These are phyloP conservation scores for Chaetodon trifasciatus DNA, from an alignment of 2,797 vertebrate species.

Conservation along the genomic window DNA sequence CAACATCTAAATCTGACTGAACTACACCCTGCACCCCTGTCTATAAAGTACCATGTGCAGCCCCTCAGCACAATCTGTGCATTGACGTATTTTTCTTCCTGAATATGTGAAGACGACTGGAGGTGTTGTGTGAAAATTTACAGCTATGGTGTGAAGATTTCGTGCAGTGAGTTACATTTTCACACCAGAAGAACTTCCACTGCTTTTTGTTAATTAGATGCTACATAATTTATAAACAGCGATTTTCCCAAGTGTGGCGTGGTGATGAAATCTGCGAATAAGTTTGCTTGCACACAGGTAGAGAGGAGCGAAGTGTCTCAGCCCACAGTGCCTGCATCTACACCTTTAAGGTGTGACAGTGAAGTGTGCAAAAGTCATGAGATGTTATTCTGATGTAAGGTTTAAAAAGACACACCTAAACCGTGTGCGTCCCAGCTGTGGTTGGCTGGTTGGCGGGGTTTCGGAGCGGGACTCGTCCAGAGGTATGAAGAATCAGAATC, in stretches of 20 bases:
- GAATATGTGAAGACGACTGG: slow-evolving; percentile 61
- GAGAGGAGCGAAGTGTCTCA: slow-evolving; percentile 47
- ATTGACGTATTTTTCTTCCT: slow-evolving; percentile 48
- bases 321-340: slow-evolving; percentile 42
- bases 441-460: slow-evolving; percentile 57
- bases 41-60: slow-evolving; percentile 26
- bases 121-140: slow-evolving; percentile 79
- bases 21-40: neutral
- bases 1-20: slow-evolving; percentile 14
- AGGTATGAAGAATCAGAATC: slow-evolving; percentile 94
- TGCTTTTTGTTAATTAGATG: slow-evolving; percentile 73
- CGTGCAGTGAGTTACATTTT: slow-evolving; percentile 61
- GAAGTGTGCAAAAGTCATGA: slow-evolving; percentile 25
- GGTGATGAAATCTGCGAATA: slow-evolving; percentile 40
- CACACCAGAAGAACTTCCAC: slow-evolving; percentile 71
- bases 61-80: neutral
- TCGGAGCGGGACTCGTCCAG: slow-evolving; percentile 65
- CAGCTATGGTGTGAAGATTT: slow-evolving; percentile 76
- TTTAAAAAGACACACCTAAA: slow-evolving; percentile 50
- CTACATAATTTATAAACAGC: slow-evolving; percentile 64
- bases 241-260: slow-evolving; percentile 36
- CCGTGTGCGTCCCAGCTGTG: slow-evolving; percentile 69
- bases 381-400: neutral
- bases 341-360: slow-evolving; percentile 46
- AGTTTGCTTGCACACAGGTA: slow-evolving; percentile 48